Base-by-base conservation (phyloP, 2,888 invertebrate genomes). In the Craniophora ligustri region DNA sequence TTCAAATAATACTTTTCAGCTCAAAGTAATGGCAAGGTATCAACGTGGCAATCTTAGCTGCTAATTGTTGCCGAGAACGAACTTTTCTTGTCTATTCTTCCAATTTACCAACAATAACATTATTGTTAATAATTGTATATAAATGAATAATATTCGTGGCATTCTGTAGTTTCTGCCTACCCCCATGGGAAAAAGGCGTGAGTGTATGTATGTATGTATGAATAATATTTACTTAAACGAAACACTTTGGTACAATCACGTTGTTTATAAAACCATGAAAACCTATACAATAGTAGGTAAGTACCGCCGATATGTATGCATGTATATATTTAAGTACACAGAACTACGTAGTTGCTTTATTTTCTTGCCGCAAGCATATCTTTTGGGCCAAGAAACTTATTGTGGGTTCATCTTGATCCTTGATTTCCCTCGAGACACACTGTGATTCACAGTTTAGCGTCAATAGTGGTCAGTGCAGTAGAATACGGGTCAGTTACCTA, bases 401-500 rank as follows among this genome's bases (percentile, higher is more conserved):
- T 78, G 75, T 75, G 75, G 73, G 62, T 70, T 73, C 66, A 72
- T 75, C 67, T 71, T 68, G 68, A 56, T 67, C 63, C 70, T 64
- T 81, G 76, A 81, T 81, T 81, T 81, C 81, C 79, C 81, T 19
- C n/a, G 78, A 69, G 81, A 50, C 57, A 49, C 44, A 54, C 73
- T 63, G 55, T 73, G 75, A 76, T 80, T 77, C 80, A 76, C 75
- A 61, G 72, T 67, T 71, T 62, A 67, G 62, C 75, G 78, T 77
- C 81, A 77, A 78, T 76, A 75, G 79, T 75, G 76, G 78, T 75
- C 78, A 75, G 72, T 74, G 72, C 69, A 72, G 70, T 59, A 59
- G 60, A 67, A 67, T 59, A 61, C 41, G 55, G 35, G 48, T 54
- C 47, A 50, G 40, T 44, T 40, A 50, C 51, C 54, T 50, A 23